Conservation (phyloP, 2,888 invertebrate species). For the Tanypteryx hageni region DNA sequence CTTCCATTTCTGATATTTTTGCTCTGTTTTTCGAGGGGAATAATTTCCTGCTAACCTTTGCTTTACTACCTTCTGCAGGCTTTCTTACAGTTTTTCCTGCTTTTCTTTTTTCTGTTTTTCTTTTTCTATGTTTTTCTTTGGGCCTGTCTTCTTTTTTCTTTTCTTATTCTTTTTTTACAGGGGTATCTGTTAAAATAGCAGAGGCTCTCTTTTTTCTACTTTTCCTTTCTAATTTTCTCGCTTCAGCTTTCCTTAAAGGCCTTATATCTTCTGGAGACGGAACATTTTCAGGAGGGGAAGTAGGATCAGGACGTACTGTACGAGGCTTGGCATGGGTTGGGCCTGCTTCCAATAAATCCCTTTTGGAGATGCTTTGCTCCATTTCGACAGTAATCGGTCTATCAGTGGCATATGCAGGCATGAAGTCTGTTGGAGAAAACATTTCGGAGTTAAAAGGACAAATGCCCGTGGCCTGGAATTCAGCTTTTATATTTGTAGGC, state of each 20-base stretch:
- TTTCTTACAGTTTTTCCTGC: neutral
- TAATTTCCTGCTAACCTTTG: no score
- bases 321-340: neutral
- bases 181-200: no score
- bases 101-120: neutral
- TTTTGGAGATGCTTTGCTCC: neutral
- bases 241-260: neutral
- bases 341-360: neutral
- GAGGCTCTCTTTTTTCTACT: no score
- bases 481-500: slow-evolving; percentile 67
- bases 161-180: neutral
- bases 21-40: no score
- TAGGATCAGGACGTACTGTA: neutral
- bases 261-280: neutral
- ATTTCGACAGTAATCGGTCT: neutral
- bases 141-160: neutral
- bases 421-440: neutral
- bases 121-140: neutral
- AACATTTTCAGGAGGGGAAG: neutral
- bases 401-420: slow-evolving; percentile 67
- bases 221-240: neutral
- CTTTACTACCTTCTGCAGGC: no score
- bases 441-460: slow-evolving; percentile 65
- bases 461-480: slow-evolving; percentile 67
- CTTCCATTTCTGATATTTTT: no score